Evolutionary conservation across 1,140 invertebrate genomes (phyloP), one percentile per base, ranked within the genome.

Genomic region (Heliconius hewitsoni): DNA sequence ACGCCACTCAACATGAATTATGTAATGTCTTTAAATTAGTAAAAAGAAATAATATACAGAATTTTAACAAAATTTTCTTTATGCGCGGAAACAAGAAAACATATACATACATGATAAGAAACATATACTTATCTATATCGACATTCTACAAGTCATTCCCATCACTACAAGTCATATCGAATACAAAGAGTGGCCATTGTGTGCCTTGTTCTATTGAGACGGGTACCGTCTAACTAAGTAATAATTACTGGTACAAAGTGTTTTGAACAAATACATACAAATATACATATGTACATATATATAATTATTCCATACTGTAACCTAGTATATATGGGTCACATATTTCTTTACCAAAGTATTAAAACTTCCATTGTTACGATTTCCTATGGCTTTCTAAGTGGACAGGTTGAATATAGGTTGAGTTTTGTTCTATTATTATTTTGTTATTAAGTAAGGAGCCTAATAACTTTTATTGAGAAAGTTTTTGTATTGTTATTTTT

Each of bases 191-290:
- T 52, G 73, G 75, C 50, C 78, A 80, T 80, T 80, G 78, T 80
- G 57, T 70, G 74, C 27, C 74, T 60, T 80, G 78, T 80, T 80
- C 78, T 52, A 80, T 76, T 76, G 78, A 80, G 78, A 57, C 73
- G 73, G 46, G 66, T 79, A 71, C n/a, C 66, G 74, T 75, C 78
- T 80, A 80, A 80, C 78, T 80, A 80, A 80, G 74, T 80, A 74
- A 80, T 80, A 80, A 80, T 80, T 80, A 80, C 50, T n/a, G 27
- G 70, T 76, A 60, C 55, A 72, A 80, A 52, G 27, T 66, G 60
- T 66, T 66, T 66, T 30, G 16, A 23, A 66, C 60, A 66, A 66
- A 66, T 66, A 66, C 60, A 2, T 66, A 66, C 60, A 66, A 27
- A 66, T 13, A 66, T 66, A 66, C 9, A 66, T 66, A 30, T 66